Evolutionary conservation across 92 coral and sea anemone genomes (phyloP), one percentile per base, ranked within the genome.

Genomic region (Zoanthus sansibaricus): DNA sequence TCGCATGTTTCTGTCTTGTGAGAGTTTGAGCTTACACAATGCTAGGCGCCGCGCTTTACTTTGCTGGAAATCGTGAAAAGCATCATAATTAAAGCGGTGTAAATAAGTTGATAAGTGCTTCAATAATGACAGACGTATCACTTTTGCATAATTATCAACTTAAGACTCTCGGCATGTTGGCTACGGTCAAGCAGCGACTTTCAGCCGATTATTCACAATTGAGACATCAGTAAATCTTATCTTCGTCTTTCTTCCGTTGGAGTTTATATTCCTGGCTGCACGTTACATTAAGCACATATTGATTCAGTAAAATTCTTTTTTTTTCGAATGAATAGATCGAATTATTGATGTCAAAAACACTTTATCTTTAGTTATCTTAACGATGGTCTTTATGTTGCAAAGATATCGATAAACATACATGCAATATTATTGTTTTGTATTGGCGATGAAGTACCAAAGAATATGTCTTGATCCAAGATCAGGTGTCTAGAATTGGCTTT

Each of bases 101-200:
- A 66, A 80, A 80, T 80, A 56, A 68, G 47, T 72, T 80, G 85
- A 45, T 47, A 80, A 80, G 49, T 62, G 46, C 17, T 47, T 20
- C 61, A 31, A 49, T 49, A 52, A 76, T 25, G 79, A 76, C 79
- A 76, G 66, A 76, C 5, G 12, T 21, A 49, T 59, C 10, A 49
- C 9, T 76, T 75, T 21, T 80, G 73, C 61, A 20, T 46, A 48
- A 51, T 48, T 52, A 46, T 44, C 42, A 18, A 51, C n/a, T 54
- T 20, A 72, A 47, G 55, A 7, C 13, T 21, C 71, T 80, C 42
- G 73, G 52, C 85, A 62, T 6, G 58, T 10, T 47, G 73, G 74
- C 75, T 80, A 10, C 37, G 0, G 17, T 37, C 72, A 7, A 10
- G 72, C 17, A 17, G 83, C 5, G 37, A 32, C 21, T 77, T n/a